phyloP scores from a whole-genome alignment of 2,797 vertebrate species.

The Semotilus atromaculatus region DNA sequence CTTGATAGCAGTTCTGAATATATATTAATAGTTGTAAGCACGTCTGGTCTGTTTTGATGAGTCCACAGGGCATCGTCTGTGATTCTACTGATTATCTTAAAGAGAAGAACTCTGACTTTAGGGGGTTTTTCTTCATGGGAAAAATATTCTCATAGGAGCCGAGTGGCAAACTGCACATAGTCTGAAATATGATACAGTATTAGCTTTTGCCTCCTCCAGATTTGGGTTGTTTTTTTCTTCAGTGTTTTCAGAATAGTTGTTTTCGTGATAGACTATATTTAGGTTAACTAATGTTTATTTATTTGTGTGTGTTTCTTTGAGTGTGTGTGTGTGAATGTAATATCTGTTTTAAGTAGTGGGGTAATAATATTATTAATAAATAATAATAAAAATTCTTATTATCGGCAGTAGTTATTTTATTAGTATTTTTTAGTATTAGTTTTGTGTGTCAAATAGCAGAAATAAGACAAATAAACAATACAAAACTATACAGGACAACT shows the following conservation, averaged over 20 bases:
- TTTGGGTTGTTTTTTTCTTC: not conserved
- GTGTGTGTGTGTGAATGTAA: no score
- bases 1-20: not conserved
- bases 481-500: no score
- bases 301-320: not conserved
- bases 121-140: slow-evolving; percentile 36
- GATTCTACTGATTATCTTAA: not conserved
- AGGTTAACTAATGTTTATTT: not conserved
- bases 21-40: not conserved
- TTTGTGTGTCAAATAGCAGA: not conserved
- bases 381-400: not conserved
- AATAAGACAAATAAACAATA: not conserved
- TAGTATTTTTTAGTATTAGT: no score
- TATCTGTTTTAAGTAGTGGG: not conserved
- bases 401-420: not conserved
- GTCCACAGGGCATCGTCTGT: slow-evolving; percentile 4
- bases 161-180: not conserved
- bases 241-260: not conserved
- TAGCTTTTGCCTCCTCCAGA: not conserved
- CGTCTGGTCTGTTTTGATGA: slow-evolving; percentile 2
- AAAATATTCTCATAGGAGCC: slow-evolving; percentile 18
- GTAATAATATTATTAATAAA: not conserved
- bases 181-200: not conserved
- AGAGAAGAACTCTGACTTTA: slow-evolving; percentile 27
- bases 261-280: not conserved